Conservation (phyloP, 1,140 invertebrate species). For the Thaumatotibia leucotreta region DNA sequence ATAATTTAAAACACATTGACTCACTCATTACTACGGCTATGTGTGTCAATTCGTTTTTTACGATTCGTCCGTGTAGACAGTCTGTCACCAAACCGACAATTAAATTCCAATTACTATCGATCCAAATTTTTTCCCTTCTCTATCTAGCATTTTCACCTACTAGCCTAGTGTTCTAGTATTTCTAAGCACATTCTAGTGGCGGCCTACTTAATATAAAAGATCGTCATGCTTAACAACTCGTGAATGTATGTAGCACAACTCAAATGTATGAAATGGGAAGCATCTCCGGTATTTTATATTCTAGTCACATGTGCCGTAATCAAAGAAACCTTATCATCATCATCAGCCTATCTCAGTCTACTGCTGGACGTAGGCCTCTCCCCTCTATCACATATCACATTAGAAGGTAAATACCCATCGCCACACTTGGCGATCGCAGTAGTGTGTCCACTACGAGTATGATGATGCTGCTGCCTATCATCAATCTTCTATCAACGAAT, state of each 20-base stretch:
- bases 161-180: not conserved
- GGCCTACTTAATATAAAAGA: not conserved
- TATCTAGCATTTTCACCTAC: not conserved
- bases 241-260: not conserved
- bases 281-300: not conserved
- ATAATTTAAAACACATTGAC: not conserved
- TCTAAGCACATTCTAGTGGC: not conserved
- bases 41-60: not conserved
- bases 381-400: too few species aligned
- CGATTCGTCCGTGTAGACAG: not conserved
- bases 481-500: too few species aligned
- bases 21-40: not conserved
- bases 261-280: too few species aligned
- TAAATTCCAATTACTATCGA: not conserved
- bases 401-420: too few species aligned
- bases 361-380: too few species aligned
- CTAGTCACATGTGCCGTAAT: too few species aligned
- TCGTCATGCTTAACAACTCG: not conserved
- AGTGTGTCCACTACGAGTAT: too few species aligned
- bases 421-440: too few species aligned
- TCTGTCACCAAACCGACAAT: not conserved
- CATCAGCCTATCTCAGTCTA: too few species aligned
- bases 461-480: too few species aligned
- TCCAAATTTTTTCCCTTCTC: not conserved
- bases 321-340: too few species aligned